Percentiles rank a stretch among this genome's conserved stretches.
Evolutionary conservation across 1,140 invertebrate genomes (phyloP).

Genomic region (Panonychus citri): DNA sequence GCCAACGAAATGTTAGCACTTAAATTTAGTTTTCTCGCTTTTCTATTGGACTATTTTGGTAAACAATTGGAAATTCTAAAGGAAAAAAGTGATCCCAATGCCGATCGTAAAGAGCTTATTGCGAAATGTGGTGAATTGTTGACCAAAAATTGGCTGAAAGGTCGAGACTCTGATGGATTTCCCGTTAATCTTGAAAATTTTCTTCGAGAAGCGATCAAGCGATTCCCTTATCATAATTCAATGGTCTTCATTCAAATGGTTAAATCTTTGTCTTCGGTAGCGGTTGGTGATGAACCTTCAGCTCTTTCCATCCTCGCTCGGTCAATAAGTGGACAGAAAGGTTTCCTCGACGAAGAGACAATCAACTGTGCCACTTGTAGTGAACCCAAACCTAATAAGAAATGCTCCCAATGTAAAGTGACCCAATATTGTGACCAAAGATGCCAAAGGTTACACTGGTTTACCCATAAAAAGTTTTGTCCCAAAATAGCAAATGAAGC

Average conservation of each 20-base stretch:
- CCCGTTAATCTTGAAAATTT: slow-evolving; percentile 56
- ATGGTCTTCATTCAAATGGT: slow-evolving; percentile 56
- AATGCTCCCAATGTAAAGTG: slow-evolving; percentile 82
- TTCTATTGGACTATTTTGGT: slow-evolving; percentile 38
- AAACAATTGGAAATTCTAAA: slow-evolving; percentile 6
- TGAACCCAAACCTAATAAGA: slow-evolving; percentile 62
- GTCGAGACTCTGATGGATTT: slow-evolving; percentile 42
- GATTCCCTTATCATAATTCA: slow-evolving; percentile 65
- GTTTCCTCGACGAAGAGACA: slow-evolving; percentile 35
- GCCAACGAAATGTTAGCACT: slow-evolving; percentile 75
- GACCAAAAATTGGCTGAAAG: slow-evolving; percentile 36
- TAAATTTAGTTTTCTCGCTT: slow-evolving; percentile 66
- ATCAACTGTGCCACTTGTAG: slow-evolving; percentile 64
- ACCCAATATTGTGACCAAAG: slow-evolving; percentile 77
- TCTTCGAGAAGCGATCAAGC: slow-evolving; percentile 53
- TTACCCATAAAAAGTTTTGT: slow-evolving; percentile 68
- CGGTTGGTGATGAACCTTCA: slow-evolving; percentile 31
- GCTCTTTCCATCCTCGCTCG: slow-evolving; percentile 44
- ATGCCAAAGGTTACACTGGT: slow-evolving; percentile 89
- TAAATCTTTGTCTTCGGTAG: slow-evolving; percentile 41
- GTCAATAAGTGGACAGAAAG: slow-evolving; percentile 56
- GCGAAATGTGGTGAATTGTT: slow-evolving; percentile 13
- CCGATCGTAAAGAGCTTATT: slow-evolving; percentile 4
- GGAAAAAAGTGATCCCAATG: slow-evolving; percentile 22
- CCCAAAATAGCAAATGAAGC: no score